Conservation (phyloP, 2,888 invertebrate genomes). For the Cantharis flavilabris region DNA sequence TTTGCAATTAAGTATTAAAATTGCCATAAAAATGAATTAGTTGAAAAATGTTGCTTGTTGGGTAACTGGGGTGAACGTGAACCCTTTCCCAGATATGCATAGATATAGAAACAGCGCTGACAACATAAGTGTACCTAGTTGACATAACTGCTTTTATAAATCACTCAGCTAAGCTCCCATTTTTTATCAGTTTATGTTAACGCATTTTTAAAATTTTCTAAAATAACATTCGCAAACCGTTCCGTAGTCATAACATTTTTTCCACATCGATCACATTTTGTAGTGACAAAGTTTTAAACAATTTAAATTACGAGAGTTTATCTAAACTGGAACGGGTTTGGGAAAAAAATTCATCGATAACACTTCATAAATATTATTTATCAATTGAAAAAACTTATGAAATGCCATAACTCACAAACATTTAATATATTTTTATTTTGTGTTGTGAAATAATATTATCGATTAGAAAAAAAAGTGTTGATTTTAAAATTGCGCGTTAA, state of each 20-base stretch:
- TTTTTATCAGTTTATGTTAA: constrained; percentile 7
- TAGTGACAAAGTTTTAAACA: neutral
- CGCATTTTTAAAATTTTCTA: neutral
- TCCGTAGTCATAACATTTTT: neutral
- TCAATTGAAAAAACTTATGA: neutral
- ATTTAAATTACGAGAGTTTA: neutral
- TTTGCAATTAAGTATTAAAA: too few species aligned
- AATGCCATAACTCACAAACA: neutral
- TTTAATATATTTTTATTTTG: neutral
- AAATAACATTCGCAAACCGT: neutral
- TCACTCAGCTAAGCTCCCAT: constrained; percentile 13
- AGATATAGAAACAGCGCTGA: constrained; percentile 18
- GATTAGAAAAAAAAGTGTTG: neutral
- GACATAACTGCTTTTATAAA: constrained; percentile 18
- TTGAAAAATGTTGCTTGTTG: constrained; percentile 8
- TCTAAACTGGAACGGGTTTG: neutral
- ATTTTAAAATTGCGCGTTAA: neutral
- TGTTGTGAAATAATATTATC: neutral
- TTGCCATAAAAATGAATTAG: constrained; percentile 4
- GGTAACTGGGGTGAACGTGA: neutral
- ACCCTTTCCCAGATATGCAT: constrained; percentile 13
- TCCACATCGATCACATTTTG: neutral
- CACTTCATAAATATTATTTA: neutral
- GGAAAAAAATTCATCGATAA: neutral
- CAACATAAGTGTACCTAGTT: constrained; percentile 19